Evolutionary conservation across 2,888 invertebrate species (phyloP).

Genomic region (Lottia gigantea): DNA sequence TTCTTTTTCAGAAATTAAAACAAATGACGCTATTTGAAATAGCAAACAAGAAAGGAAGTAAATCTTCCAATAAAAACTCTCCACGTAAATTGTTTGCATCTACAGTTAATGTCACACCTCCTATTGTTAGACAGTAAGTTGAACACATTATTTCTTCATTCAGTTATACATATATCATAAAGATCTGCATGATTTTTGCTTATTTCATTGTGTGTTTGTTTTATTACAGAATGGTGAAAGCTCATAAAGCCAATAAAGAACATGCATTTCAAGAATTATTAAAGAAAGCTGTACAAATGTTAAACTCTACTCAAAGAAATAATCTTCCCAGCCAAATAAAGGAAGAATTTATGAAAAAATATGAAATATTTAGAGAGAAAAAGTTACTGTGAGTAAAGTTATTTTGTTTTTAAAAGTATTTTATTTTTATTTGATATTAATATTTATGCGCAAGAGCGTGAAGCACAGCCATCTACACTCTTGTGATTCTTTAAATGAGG

Average conservation of each 20-base stretch:
- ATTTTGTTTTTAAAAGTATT: not conserved
- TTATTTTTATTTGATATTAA: no score
- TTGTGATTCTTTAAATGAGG: no score
- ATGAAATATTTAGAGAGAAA: constrained; percentile 69
- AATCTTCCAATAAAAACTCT: constrained; percentile 45
- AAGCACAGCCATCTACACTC: no score
- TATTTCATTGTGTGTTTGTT: not conserved
- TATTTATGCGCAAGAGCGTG: no score
- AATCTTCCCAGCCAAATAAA: constrained; percentile 54
- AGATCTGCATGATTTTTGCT: not conserved
- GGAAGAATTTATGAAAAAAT: constrained; percentile 72
- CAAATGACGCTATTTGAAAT: constrained; percentile 62
- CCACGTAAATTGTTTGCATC: constrained; percentile 29
- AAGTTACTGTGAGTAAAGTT: constrained; percentile 53
- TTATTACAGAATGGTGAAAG: constrained; percentile 38
- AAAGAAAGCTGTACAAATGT: constrained; percentile 50
- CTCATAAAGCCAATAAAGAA: constrained; percentile 42
- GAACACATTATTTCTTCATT: not conserved
- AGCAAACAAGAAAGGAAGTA: constrained; percentile 47
- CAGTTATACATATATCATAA: not conserved
- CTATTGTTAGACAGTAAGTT: constrained; percentile 47
- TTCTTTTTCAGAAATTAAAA: constrained; percentile 44
- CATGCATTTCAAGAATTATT: constrained; percentile 39
- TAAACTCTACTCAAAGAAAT: constrained; percentile 53
- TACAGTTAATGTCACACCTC: constrained; percentile 51